Evolutionary conservation across 2,888 invertebrate species (phyloP).

Genomic region (Strigamia transsilvanica): DNA sequence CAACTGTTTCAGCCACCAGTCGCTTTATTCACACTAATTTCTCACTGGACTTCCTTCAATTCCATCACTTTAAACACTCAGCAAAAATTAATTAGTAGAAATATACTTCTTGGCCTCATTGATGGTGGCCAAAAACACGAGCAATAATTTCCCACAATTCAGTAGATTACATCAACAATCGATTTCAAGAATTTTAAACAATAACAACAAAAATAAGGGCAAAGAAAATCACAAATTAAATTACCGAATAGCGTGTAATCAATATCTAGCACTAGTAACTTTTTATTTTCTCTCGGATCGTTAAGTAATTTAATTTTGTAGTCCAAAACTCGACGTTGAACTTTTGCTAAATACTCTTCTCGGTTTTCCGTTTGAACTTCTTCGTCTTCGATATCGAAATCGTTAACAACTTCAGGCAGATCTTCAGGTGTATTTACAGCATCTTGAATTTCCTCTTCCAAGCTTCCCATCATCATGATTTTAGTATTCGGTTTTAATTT

Average conservation of each 20-base stretch:
- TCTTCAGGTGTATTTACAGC: slow-evolving; percentile 82
- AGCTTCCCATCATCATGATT: slow-evolving; percentile 96
- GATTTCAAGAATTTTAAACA: neutral
- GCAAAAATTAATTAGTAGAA: too few species aligned
- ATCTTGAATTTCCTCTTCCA: slow-evolving; percentile 89
- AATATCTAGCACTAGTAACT: slow-evolving; percentile 90
- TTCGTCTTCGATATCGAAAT: slow-evolving; percentile 85
- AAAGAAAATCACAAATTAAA: slow-evolving; percentile 53
- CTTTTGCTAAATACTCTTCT: slow-evolving; percentile 69
- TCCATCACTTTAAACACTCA: too few species aligned
- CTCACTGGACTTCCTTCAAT: too few species aligned
- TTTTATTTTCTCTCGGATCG: slow-evolving; percentile 83
- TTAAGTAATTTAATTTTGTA: slow-evolving; percentile 84
- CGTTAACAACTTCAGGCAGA: slow-evolving; percentile 86
- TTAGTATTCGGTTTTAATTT: slow-evolving; percentile 87
- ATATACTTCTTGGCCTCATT: too few species aligned
- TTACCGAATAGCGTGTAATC: slow-evolving; percentile 91
- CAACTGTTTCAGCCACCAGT: too few species aligned
- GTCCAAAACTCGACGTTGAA: slow-evolving; percentile 81
- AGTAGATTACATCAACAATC: too few species aligned
- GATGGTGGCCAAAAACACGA: too few species aligned
- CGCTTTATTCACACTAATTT: too few species aligned
- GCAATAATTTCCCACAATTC: too few species aligned
- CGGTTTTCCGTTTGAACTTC: slow-evolving; percentile 76
- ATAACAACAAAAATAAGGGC: neutral